phyloP scores from a whole-genome alignment of 2,113 vertebrate species.

The Dromiciops gliroides region DNA sequence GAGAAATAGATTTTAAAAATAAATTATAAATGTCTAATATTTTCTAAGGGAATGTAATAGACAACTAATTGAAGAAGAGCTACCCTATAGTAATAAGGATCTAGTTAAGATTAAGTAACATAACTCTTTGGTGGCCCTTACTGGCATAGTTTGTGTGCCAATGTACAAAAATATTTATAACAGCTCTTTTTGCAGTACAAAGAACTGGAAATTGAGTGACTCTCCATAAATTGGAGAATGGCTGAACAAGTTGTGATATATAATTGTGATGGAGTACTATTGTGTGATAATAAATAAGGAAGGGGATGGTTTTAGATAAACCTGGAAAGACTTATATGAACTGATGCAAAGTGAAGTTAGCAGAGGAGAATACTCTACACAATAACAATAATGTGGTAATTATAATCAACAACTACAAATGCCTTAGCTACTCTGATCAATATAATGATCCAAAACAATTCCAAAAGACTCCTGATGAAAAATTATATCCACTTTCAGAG shows the following conservation, averaged over 20 bases:
- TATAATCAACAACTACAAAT: background rate
- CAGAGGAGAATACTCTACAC: too few species aligned
- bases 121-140: too few species aligned
- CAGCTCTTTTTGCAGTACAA: background rate
- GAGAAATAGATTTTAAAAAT: too few species aligned
- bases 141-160: too few species aligned
- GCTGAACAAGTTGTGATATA: background rate
- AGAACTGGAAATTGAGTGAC: background rate
- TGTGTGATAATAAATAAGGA: background rate
- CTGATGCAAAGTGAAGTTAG: background rate
- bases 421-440: background rate
- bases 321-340: background rate
- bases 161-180: background rate
- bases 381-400: background rate
- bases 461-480: background rate
- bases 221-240: background rate
- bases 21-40: too few species aligned
- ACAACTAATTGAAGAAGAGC: too few species aligned
- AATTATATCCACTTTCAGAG: background rate
- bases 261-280: background rate
- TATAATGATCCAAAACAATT: background rate
- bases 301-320: background rate
- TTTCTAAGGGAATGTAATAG: too few species aligned
- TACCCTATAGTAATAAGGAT: too few species aligned
- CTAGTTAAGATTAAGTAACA: too few species aligned